phyloP scores from a whole-genome alignment of 2,797 vertebrate genomes.

The Novumbra hubbsi region DNA sequence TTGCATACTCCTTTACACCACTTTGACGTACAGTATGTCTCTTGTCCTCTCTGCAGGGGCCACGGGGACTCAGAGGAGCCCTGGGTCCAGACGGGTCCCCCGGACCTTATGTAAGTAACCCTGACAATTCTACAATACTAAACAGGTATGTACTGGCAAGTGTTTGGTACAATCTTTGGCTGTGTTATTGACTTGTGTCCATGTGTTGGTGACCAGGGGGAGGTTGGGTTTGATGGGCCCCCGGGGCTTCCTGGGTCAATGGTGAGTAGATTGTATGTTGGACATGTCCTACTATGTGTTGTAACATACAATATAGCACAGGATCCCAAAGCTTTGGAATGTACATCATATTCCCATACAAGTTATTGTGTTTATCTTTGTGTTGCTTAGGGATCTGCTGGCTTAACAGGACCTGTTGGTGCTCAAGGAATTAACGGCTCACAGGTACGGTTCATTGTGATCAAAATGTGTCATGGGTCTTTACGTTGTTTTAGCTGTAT shows the following conservation, averaged over 20 bases:
- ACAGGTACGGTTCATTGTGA: conserved; percentile 68
- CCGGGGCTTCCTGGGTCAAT: conserved; percentile 60
- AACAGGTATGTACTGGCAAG: background rate
- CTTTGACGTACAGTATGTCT: conserved; percentile 1
- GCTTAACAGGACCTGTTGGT: conserved; percentile 74
- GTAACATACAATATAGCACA: background rate
- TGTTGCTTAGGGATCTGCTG: conserved; percentile 72
- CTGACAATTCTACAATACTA: background rate
- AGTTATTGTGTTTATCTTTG: conserved; percentile 6
- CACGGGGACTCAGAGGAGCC: conserved; percentile 72
- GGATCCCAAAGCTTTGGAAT: background rate
- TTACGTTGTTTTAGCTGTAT: background rate
- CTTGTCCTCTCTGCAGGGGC: conserved; percentile 68
- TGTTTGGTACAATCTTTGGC: background rate
- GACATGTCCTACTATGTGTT: background rate
- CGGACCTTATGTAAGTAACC: conserved; percentile 74
- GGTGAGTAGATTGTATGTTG: conserved; percentile 53
- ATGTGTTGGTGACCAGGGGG: conserved; percentile 61
- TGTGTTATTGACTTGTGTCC: background rate
- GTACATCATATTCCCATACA: background rate
- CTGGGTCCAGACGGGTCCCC: conserved; percentile 72
- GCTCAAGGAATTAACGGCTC: conserved; percentile 81
- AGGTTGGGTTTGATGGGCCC: conserved; percentile 64
- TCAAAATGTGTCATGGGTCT: background rate
- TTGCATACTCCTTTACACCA: too few species aligned